phyloP scores from a whole-genome alignment of 2,888 invertebrate species.

The Eubasilissa splendida region DNA sequence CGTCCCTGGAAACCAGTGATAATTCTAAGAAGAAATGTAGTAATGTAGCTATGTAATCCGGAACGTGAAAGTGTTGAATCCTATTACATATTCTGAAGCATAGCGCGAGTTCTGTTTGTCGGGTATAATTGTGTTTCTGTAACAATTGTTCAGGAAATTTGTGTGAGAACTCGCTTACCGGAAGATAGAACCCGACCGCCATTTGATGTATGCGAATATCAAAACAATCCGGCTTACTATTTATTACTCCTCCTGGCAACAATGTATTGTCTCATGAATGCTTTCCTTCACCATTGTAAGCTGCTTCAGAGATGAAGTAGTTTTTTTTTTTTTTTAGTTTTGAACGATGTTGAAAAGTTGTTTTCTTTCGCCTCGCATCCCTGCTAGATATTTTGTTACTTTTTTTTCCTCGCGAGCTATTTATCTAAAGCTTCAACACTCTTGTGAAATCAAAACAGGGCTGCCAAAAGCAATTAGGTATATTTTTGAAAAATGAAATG shows the following conservation, averaged over 20 bases:
- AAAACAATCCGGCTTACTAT: conserved; percentile 49
- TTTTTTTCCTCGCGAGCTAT: too few species aligned
- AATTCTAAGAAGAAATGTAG: too few species aligned
- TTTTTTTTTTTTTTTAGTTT: background rate
- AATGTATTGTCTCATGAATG: conserved; percentile 33
- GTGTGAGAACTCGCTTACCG: conserved; percentile 32
- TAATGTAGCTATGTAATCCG: too few species aligned
- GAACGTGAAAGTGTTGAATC: too few species aligned
- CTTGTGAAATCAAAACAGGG: too few species aligned
- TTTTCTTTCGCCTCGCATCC: too few species aligned
- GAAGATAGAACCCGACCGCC: conserved; percentile 41
- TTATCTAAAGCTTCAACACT: too few species aligned
- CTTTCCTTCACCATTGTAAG: conserved; percentile 12
- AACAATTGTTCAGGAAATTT: background rate
- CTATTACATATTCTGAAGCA: background rate
- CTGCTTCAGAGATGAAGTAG: background rate
- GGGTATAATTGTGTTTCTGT: conserved; percentile 6
- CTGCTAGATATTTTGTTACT: too few species aligned
- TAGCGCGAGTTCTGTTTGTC: conserved; percentile 10
- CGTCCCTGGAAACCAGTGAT: too few species aligned
- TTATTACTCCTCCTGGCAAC: conserved; percentile 41
- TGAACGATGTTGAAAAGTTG: background rate
- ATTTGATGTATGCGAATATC: conserved; percentile 52
- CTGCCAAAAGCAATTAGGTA: too few species aligned
- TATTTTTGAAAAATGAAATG: too few species aligned